Evolutionary conservation across 2,113 vertebrate species (phyloP).

Genomic region (Chloropsis hardwickii): DNA sequence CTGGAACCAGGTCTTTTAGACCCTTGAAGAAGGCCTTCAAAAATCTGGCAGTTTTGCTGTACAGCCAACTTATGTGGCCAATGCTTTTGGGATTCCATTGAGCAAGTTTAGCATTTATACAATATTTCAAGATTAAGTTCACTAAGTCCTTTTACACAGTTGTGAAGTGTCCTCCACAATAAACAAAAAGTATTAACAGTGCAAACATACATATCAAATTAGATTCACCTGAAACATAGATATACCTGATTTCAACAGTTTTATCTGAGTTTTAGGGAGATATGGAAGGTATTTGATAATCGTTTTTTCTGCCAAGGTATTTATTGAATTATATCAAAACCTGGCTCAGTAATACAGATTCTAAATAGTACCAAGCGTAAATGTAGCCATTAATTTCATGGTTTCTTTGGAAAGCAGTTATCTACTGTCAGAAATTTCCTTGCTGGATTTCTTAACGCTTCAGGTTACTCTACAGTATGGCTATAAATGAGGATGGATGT

Average conservation of each 20-base stretch:
- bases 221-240: background rate
- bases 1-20: background rate
- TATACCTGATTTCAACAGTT: background rate
- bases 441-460: background rate
- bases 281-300: background rate
- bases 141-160: background rate
- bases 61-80: background rate
- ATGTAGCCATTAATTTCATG: constrained; percentile 9
- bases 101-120: background rate
- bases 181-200: background rate
- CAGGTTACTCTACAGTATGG: background rate
- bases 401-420: background rate
- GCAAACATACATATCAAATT: background rate
- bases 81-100: background rate
- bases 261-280: background rate
- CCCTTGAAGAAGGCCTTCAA: background rate
- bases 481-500: background rate
- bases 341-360: background rate
- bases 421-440: background rate
- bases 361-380: constrained; percentile 18
- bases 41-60: background rate
- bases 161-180: background rate
- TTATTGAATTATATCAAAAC: background rate
- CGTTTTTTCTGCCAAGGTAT: background rate
- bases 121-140: background rate